Base-by-base conservation (phyloP, 2,888 invertebrate species). In the Sesia bembeciformis region DNA sequence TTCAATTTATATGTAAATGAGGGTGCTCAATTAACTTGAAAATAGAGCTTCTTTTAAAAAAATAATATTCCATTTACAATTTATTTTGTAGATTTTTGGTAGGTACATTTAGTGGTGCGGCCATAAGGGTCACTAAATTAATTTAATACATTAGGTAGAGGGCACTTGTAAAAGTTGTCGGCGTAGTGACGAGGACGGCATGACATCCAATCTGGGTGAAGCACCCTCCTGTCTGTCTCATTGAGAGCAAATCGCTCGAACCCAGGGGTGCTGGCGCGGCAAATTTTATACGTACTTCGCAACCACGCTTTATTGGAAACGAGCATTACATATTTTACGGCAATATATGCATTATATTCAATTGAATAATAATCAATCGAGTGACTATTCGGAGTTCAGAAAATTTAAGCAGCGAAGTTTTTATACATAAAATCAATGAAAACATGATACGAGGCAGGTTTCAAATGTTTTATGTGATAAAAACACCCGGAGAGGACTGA, bases 201-300 rank as follows among this genome's bases (percentile, higher is more conserved):
- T 78, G 84, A 80, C 83, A 82, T 78, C 77, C 82, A 84, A 87
- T 87, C 82, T 78, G 68, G 58, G 72, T 71, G 62, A 67, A 86
- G 85, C 64, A 72, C 74, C 68, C 84, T 84, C 69, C 58, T 70
- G 74, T 71, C 72, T 73, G 75, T 73, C 76, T 75, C 78, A 77
- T 82, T 81, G 81, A 83, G 73, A 74, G 70, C 78, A 77, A 85
- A 82, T 81, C 78, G 74, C 65, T 70, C 66, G 72, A 61, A 64
- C 64, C 58, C 55, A 55, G 62, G 63, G 59, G 59, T 42, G 52
- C 49, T 51, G 40, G 49, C 39, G 8, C 49, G 46, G 39, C 7
- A 38, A 39, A 38, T n/a, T 43, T 43, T 43, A 43, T 7, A 43
- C 4, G 8, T 43, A 46, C n/a, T 7, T 1, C 8, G 3, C 8